These are phyloP conservation scores for Melanocharis versteri DNA, from an alignment of 2,113 vertebrate genomes.

Conservation along the genomic window DNA sequence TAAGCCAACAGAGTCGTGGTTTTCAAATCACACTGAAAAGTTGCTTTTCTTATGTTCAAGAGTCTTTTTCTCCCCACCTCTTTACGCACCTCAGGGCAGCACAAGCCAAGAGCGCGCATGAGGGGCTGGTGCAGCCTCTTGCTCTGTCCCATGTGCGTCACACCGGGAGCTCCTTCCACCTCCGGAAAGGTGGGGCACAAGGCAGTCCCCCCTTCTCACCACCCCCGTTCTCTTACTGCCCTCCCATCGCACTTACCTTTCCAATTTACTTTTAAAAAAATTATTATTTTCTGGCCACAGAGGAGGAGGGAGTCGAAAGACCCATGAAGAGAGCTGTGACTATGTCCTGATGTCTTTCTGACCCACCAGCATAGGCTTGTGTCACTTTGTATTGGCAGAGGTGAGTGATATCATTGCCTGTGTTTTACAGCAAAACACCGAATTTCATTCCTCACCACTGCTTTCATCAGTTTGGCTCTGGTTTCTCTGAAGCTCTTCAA, in stretches of 20 bases:
- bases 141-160: fast-evolving
- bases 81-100: neutral
- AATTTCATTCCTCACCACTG: neutral
- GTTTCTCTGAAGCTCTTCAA: neutral
- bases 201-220: neutral
- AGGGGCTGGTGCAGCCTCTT: neutral
- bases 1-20: neutral
- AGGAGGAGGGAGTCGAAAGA: neutral
- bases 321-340: neutral
- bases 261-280: neutral
- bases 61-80: neutral
- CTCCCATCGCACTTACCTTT: neutral
- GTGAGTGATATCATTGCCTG: neutral
- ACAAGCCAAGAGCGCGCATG: fast-evolving
- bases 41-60: neutral
- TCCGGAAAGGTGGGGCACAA: neutral
- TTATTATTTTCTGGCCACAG: neutral
- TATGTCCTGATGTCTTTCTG: neutral
- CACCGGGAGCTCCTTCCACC: neutral
- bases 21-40: neutral
- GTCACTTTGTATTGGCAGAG: neutral
- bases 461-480: neutral
- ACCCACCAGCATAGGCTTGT: neutral
- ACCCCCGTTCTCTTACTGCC: fast-evolving
- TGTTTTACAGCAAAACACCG: neutral